Evolutionary conservation across 2,888 invertebrate species (phyloP).

Genomic region (Lepidonotus clava): DNA sequence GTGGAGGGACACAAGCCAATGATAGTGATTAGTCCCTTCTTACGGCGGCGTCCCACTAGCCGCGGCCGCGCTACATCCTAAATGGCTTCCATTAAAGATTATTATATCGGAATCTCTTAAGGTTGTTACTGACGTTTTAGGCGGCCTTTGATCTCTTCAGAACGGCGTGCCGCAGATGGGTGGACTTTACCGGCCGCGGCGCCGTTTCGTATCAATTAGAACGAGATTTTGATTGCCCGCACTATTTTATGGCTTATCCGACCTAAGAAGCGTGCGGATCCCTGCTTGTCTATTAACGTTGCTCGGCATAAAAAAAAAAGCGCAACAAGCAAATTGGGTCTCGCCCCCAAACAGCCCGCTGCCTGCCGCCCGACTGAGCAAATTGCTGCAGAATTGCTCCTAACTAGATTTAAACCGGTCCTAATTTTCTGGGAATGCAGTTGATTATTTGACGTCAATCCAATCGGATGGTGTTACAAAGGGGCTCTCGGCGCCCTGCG

Average conservation of each 20-base stretch:
- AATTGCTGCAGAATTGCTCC: conserved; percentile 29
- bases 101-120: conserved; percentile 10
- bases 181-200: too few species aligned
- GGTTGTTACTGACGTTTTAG: conserved; percentile 8
- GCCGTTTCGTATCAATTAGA: not conserved
- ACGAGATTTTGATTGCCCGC: conserved; percentile 6
- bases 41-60: too few species aligned
- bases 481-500: not conserved
- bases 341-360: not conserved
- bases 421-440: conserved; percentile 42
- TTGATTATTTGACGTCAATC: conserved; percentile 42
- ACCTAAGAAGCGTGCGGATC: conserved; percentile 15
- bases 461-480: conserved; percentile 17
- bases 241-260: conserved; percentile 30
- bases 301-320: not conserved
- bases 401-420: conserved; percentile 41
- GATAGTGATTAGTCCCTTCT: not conserved
- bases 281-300: conserved; percentile 6
- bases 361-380: not conserved
- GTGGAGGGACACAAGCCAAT: not conserved
- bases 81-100: not conserved
- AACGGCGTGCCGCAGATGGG: too few species aligned
- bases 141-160: not conserved
- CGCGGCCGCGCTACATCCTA: too few species aligned
- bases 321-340: conserved; percentile 40